Base-by-base conservation (phyloP, 2,797 vertebrate species). In the Clarias fuscus region DNA sequence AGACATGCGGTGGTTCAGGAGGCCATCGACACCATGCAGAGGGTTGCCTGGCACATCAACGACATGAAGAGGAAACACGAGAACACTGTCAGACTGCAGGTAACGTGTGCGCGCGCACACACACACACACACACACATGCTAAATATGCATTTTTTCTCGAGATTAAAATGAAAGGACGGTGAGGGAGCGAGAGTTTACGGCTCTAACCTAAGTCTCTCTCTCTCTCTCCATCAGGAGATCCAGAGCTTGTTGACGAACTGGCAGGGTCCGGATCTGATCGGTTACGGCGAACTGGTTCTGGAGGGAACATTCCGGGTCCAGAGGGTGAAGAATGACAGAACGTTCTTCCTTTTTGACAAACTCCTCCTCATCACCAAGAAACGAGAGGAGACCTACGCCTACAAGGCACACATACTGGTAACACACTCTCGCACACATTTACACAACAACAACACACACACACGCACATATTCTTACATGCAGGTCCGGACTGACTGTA, bases 61-160 rank as follows among this genome's bases (percentile, higher is more conserved):
- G 98, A 99, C 93, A 99, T 99, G 98, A 99, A 99, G 94, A 96
- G 98, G 92, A 99, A 98, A 68, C 98, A 99, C 0, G 98, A 99
- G 89, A 98, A 99, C 0, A 96, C 97, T 0, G 95, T 99, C 37
- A 94, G 98, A 86, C 88, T 99, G 82, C 98, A 99, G 96, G 98
- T 99, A 93, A 43, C 68, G 37, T 37, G 84, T 14, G 81, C 22
- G 80, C 40, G 79, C 64, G 75, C 71, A 59, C 59, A 82, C 37
- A 58, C 76, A 37, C 40, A 18, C 22, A 17, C 15, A 27, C 65
- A 80, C 48, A 75, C 4, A 13, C n/a, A 4, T 4, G 33, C 33
- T 33, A 33, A 33, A 33, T 33, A 33, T 67, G 2, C 13, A 10
- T 24, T 7, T 48, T 43, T 73, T 22, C 13, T 18, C 2, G 22